Percentiles rank a stretch among this genome's conserved stretches.
Evolutionary conservation across 2,113 vertebrate species (phyloP).

Genomic region (Callipepla californica): DNA sequence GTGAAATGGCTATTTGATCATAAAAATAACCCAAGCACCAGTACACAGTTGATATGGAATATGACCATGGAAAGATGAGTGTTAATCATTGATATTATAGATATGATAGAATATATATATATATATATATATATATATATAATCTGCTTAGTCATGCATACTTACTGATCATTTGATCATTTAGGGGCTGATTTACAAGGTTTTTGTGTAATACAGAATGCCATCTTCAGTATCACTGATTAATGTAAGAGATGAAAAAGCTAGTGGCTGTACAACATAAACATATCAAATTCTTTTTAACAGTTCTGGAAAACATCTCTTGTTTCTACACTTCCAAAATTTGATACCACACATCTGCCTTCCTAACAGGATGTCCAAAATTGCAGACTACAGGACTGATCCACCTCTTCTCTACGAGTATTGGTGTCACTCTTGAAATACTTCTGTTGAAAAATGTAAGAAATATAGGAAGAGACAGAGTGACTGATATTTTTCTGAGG

Average conservation of each 20-base stretch:
- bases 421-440: background rate
- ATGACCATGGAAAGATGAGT: background rate
- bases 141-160: background rate
- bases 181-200: background rate
- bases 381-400: background rate
- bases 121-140: background rate
- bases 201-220: background rate
- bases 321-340: background rate
- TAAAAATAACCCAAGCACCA: background rate
- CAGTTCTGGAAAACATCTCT: background rate
- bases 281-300: background rate
- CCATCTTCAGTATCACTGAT: background rate
- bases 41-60: background rate
- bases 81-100: background rate
- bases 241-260: background rate
- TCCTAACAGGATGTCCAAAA: background rate
- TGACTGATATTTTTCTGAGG: background rate
- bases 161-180: background rate
- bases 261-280: background rate
- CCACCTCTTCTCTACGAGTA: background rate
- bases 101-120: background rate
- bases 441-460: background rate
- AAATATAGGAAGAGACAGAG: background rate
- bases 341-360: rapidly evolving
- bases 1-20: background rate